Percentiles rank a stretch among this genome's conserved stretches.
phyloP scores from a whole-genome alignment of 2,797 vertebrate species.

The Nothura maculosa region DNA sequence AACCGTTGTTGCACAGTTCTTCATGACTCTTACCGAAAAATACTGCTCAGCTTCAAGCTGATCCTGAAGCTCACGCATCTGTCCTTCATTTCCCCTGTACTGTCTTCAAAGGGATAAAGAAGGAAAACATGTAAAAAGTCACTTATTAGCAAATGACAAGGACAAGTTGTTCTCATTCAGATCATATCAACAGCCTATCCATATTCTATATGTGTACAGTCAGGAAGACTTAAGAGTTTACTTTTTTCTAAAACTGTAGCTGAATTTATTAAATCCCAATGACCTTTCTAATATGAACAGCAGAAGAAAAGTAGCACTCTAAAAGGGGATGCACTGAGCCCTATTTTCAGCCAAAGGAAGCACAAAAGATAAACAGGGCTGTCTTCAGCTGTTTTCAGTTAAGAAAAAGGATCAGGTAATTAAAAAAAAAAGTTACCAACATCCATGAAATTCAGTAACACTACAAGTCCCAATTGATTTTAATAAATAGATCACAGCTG shows the following conservation, averaged over 20 bases:
- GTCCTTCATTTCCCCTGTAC: constrained; percentile 98
- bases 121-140: background rate
- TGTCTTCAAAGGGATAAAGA: constrained; percentile 83
- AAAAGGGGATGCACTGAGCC: background rate
- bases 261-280: background rate
- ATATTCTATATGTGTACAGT: background rate
- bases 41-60: constrained; percentile 99
- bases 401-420: background rate
- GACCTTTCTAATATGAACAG: fast-evolving
- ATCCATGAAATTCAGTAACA: background rate
- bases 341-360: background rate
- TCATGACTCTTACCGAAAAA: constrained; percentile 92
- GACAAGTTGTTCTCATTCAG: background rate
- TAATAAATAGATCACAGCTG: background rate
- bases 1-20: background rate
- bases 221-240: background rate
- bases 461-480: background rate
- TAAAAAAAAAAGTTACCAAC: background rate
- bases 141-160: background rate
- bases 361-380: background rate
- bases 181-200: background rate
- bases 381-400: background rate
- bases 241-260: background rate
- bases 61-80: constrained; percentile 99
- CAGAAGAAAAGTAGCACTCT: background rate